Evolutionary conservation across 2,888 invertebrate species (phyloP).

Genomic region (Portevinia maculata): DNA sequence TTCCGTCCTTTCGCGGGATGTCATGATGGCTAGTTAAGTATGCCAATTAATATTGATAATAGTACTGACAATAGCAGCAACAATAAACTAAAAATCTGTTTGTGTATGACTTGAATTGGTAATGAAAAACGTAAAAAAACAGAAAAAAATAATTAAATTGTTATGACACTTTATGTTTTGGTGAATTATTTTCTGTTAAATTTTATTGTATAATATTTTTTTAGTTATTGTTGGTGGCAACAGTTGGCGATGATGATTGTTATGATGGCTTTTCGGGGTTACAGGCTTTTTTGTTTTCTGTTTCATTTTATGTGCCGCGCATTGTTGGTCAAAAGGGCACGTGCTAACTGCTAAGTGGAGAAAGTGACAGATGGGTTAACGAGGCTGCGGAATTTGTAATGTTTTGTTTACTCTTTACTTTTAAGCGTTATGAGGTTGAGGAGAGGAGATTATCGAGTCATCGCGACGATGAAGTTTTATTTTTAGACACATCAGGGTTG

Average conservation of each 20-base stretch:
- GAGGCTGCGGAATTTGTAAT: slow-evolving; percentile 61
- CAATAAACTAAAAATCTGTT: slow-evolving; percentile 31
- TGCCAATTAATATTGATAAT: slow-evolving; percentile 63
- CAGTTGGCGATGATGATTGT: slow-evolving; percentile 56
- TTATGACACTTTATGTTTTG: slow-evolving; percentile 70
- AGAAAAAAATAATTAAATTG: slow-evolving; percentile 51
- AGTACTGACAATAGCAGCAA: slow-evolving; percentile 22
- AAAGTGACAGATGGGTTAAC: slow-evolving; percentile 71
- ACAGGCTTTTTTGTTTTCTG: slow-evolving; percentile 31
- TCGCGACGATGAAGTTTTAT: slow-evolving; percentile 29
- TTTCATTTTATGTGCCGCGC: slow-evolving; percentile 27
- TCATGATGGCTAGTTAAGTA: slow-evolving; percentile 43
- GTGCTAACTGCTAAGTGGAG: slow-evolving; percentile 74
- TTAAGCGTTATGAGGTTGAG: slow-evolving; percentile 30
- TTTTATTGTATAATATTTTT: slow-evolving; percentile 26
- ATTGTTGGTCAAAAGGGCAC: slow-evolving; percentile 69
- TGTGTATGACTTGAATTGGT: slow-evolving; percentile 58
- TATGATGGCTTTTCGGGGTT: slow-evolving; percentile 65
- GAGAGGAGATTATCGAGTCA: slow-evolving; percentile 52
- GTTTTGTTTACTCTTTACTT: slow-evolving; percentile 7
- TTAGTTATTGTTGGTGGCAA: slow-evolving; percentile 30
- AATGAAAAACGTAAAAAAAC: slow-evolving; percentile 49
- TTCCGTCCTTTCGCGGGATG: slow-evolving; percentile 41
- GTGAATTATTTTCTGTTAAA: slow-evolving; percentile 56
- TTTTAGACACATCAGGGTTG: slow-evolving; percentile 52